Evolutionary conservation across 2,797 vertebrate genomes (phyloP).

Genomic region (Chelonia mydas): DNA sequence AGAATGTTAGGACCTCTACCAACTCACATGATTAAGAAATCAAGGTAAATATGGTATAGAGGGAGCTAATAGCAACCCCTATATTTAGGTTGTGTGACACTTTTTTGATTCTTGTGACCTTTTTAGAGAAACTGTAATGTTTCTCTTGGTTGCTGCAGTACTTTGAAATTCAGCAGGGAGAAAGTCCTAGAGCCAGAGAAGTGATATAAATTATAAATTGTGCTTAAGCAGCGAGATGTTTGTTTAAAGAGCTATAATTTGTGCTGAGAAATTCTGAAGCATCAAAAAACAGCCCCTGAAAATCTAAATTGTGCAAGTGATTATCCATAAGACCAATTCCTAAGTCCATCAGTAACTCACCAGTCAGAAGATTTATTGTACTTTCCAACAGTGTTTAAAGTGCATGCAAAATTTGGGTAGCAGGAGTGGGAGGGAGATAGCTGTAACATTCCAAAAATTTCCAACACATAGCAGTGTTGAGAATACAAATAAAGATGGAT

Average conservation of each 20-base stretch:
- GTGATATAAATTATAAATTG: not conserved
- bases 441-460: not conserved
- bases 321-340: not conserved
- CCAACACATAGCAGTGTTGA: not conserved
- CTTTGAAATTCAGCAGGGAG: not conserved
- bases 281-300: not conserved
- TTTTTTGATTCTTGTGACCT: not conserved
- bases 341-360: not conserved
- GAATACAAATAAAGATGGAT: not conserved
- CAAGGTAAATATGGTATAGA: slow-evolving; percentile 80
- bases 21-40: slow-evolving; percentile 91
- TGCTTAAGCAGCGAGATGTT: not conserved
- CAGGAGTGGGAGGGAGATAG: not conserved
- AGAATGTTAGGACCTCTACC: slow-evolving; percentile 94
- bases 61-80: not conserved
- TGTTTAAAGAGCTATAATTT: not conserved
- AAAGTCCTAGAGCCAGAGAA: not conserved
- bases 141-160: accelerated
- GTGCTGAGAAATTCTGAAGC: not conserved
- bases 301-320: not conserved
- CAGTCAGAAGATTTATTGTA: not conserved
- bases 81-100: not conserved
- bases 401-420: not conserved
- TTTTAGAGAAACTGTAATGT: not conserved
- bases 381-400: not conserved